Evolutionary conservation across 1,140 invertebrate species (phyloP).

Genomic region (Dolichoris vasculosae): DNA sequence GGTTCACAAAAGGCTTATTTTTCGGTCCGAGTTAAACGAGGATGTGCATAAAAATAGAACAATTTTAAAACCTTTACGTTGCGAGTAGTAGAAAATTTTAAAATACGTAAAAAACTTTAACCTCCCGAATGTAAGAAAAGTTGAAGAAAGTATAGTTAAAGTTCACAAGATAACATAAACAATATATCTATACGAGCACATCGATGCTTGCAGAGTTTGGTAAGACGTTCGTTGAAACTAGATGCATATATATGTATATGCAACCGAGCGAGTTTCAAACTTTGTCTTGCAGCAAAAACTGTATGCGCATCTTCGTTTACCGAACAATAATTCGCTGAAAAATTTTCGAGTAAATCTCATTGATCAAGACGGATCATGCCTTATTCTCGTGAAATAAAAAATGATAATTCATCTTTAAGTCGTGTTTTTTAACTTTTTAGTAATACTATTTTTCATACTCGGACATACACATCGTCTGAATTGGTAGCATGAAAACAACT

Average conservation of each 20-base stretch:
- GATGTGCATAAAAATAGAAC: background rate
- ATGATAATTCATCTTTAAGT: slow-evolving; percentile 20
- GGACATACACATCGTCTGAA: background rate
- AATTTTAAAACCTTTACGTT: background rate
- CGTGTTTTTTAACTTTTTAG: slow-evolving; percentile 19
- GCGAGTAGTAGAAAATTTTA: background rate
- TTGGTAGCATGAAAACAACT: background rate
- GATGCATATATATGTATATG: background rate
- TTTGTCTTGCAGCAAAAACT: background rate
- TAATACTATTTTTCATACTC: background rate
- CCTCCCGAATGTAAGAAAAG: background rate
- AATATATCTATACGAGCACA: background rate
- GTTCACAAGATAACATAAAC: background rate
- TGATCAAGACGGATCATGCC: slow-evolving; percentile 1
- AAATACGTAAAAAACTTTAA: background rate
- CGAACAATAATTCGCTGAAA: slow-evolving; percentile 6
- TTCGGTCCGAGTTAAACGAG: background rate
- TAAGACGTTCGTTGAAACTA: background rate
- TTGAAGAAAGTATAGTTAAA: background rate
- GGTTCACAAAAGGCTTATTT: background rate
- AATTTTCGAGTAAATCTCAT: slow-evolving; percentile 10
- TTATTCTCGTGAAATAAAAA: slow-evolving; percentile 26
- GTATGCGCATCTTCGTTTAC: slow-evolving; percentile 14
- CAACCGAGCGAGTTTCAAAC: background rate
- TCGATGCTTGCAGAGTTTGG: background rate